Percentiles rank a stretch among this genome's conserved stretches.
Conservation (phyloP, 2,113 vertebrate species). For the Leptocoma aspasia region DNA sequence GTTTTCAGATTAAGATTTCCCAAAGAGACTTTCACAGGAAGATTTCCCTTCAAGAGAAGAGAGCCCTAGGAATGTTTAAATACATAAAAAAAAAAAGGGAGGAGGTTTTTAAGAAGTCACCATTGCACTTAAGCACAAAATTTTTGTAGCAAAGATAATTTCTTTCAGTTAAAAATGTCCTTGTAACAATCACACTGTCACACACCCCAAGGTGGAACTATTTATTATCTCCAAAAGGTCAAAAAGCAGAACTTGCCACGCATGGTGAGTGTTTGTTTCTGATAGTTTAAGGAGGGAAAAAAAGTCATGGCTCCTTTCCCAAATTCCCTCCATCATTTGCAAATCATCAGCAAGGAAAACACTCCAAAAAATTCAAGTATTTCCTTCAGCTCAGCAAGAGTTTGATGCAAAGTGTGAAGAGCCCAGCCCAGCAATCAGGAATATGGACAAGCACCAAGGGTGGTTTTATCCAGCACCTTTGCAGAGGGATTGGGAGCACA, state of each 20-base stretch:
- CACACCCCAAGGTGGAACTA: not conserved
- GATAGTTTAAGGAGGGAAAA: not conserved
- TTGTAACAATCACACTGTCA: not conserved
- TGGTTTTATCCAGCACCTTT: not conserved
- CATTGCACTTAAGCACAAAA: not conserved
- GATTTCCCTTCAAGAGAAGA: not conserved
- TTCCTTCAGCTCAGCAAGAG: not conserved
- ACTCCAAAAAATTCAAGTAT: not conserved
- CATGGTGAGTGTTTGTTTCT: not conserved
- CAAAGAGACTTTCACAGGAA: not conserved
- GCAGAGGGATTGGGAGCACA: not conserved
- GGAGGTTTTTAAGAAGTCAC: not conserved
- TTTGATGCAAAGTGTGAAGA: not conserved
- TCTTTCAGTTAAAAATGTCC: not conserved
- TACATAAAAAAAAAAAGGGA: not conserved
- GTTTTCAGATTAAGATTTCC: not conserved
- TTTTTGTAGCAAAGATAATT: not conserved
- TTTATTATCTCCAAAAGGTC: not conserved
- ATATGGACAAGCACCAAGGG: not conserved
- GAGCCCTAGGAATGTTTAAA: not conserved
- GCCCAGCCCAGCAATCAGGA: not conserved
- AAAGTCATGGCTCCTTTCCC: not conserved
- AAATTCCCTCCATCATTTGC: not conserved
- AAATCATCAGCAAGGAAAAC: not conserved
- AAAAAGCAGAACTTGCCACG: not conserved